Base-by-base conservation (phyloP, 37 sponge, comb jelly and placozoan genomes). In the Hormiphora californensis region DNA sequence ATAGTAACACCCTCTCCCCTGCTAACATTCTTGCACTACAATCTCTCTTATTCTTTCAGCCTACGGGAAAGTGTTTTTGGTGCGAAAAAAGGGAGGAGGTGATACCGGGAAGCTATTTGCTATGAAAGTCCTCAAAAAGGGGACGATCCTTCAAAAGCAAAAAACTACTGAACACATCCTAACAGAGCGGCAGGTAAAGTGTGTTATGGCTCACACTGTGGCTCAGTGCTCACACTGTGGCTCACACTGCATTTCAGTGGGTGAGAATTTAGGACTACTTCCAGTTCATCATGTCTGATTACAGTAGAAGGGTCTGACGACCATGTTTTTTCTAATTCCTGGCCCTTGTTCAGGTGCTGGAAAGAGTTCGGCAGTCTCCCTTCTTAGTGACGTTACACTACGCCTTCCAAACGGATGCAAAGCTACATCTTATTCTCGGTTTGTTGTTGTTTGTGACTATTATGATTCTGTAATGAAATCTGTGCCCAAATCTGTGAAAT, bases 61-160 rank as follows among this genome's bases (percentile, higher is more conserved):
- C 0, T 98, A 98, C 88, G 99, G 95, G 8, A 98, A 98, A 65
- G 99, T 98, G 46, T 98, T 94, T 87, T 87, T 98, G 7, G 99
- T 98, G 2, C 69, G 93, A 22, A 98, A 92, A 86, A 46, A 90
- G 5, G 88, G 85, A n/a, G 93, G 93, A 0, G 34, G n/a, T 32
- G 92, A 91, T 49, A 44, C 30, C 27, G 92, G 91, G 30, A 73
- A 88, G 31, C 88, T 98, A 41, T 98, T 88, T 90, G 99, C 99
- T 38, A 98, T 98, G 99, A 98, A 98, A 87, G 95, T 98, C 1
- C 85, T 98, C 37, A 94, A 93, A 90, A 98, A 98, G 73, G 93
- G 92, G 0, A 86, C 86, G 34, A 91, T 98, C 0, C 88, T 95
- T 17, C 91, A 93, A 35, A 96, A 96, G 89, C 87, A 54, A 86